A percentile compares a stretch with the other conserved stretches of the same genome.
These are phyloP conservation scores for Cliona cf. orientalis DNA, from an alignment of 37 sponge, comb jelly and placozoan species.

Conservation along the genomic window DNA sequence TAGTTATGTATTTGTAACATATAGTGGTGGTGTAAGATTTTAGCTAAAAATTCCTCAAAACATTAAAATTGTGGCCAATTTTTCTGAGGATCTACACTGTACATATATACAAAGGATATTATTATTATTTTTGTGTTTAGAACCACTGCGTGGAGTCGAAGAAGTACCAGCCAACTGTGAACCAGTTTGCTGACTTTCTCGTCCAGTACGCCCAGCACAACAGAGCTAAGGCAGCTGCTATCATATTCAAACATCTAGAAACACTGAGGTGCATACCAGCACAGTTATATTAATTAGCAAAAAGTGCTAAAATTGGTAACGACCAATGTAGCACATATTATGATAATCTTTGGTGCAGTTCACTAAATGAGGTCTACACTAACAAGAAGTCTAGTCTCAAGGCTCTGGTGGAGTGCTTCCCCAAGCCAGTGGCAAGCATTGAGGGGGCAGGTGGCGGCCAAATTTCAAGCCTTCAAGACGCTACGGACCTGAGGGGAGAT, in stretches of 20 bases:
- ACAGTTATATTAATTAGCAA: background rate
- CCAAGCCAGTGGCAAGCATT: background rate
- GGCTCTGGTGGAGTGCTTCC: constrained; percentile 41
- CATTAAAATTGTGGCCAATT: background rate
- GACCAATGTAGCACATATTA: background rate
- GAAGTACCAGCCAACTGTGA: constrained; percentile 50
- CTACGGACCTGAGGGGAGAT: background rate
- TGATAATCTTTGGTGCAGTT: constrained; percentile 14
- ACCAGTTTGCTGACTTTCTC: constrained; percentile 42
- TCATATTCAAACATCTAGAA: constrained; percentile 35
- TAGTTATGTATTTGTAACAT: background rate
- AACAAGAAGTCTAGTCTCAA: constrained; percentile 49
- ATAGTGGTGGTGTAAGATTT: background rate
- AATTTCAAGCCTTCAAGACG: background rate
- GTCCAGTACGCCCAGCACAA: constrained; percentile 54
- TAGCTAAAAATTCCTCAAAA: too few species aligned
- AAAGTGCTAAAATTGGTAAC: background rate
- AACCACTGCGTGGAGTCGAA: constrained; percentile 60
- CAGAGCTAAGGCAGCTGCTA: constrained; percentile 39
- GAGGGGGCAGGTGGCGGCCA: background rate
- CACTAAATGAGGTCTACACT: constrained; percentile 27
- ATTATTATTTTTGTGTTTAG: constrained; percentile 10
- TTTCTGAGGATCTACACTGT: too few species aligned
- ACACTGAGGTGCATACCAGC: constrained; percentile 48
- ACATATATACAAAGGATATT: too few species aligned